Evolutionary conservation across 2,797 vertebrate species (phyloP).

Genomic region (Apogon hyalosoma): DNA sequence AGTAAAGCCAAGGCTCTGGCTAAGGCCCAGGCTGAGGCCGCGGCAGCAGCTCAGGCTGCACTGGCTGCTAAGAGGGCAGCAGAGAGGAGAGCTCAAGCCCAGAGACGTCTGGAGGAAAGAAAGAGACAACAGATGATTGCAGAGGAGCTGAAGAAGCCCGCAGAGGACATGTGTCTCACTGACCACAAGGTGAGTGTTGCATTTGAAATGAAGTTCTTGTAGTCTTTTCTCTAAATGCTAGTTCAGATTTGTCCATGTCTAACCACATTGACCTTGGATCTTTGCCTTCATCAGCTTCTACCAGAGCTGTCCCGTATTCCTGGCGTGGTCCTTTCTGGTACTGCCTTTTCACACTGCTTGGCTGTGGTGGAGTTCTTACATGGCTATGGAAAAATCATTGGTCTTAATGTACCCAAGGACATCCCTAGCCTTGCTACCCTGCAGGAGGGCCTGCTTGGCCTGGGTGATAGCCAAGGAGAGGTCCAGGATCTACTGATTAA

Average conservation of each 20-base stretch:
- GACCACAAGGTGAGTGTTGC: conserved; percentile 89
- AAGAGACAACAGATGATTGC: conserved; percentile 92
- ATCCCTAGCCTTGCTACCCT: conserved; percentile 90
- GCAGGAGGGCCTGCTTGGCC: conserved; percentile 93
- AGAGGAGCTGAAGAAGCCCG: conserved; percentile 96
- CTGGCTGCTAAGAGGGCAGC: conserved; percentile 87
- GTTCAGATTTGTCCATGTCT: not conserved
- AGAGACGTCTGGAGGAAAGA: conserved; percentile 91
- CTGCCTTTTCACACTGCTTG: conserved; percentile 92
- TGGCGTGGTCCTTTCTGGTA: conserved; percentile 90
- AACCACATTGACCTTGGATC: conserved; percentile 11
- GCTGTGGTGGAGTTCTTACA: conserved; percentile 93
- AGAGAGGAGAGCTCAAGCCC: conserved; percentile 85
- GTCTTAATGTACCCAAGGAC: conserved; percentile 90
- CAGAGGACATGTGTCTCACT: conserved; percentile 95
- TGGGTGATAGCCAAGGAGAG: conserved; percentile 87
- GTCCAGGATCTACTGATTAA: conserved; percentile 91
- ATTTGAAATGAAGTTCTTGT: not conserved
- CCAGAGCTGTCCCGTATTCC: conserved; percentile 91
- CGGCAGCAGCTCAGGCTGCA: conserved; percentile 86
- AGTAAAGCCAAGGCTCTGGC: conserved; percentile 87
- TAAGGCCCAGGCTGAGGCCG: conserved; percentile 87
- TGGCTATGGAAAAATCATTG: conserved; percentile 92
- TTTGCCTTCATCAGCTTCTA: conserved; percentile 82
- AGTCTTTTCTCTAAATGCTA: not conserved